Conservation (phyloP, 2,888 invertebrate species). For the Prosopocoilus inquinatus region DNA sequence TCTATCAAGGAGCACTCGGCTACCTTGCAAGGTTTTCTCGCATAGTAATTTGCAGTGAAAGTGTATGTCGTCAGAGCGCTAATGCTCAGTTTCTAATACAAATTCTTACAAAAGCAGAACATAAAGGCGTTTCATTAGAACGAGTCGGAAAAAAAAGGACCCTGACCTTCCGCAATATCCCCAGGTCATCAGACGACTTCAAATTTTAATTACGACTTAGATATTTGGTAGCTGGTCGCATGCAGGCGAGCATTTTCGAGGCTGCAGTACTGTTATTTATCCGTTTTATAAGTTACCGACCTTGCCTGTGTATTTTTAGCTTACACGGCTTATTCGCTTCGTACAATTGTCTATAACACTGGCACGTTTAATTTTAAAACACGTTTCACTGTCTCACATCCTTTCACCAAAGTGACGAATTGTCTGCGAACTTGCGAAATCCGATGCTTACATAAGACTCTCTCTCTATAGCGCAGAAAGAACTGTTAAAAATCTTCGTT, state of each 20-base stretch:
- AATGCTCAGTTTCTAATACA: constrained; percentile 17
- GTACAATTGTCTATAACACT: not conserved
- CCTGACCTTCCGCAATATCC: not conserved
- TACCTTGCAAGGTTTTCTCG: constrained; percentile 29
- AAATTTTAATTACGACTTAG: not conserved
- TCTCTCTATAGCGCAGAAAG: no score
- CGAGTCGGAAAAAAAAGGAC: not conserved
- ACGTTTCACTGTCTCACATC: not conserved
- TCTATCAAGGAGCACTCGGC: constrained; percentile 20
- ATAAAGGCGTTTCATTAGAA: no score
- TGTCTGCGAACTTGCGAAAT: no score
- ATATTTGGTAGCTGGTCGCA: not conserved
- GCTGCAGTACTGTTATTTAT: not conserved
- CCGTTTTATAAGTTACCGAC: not conserved
- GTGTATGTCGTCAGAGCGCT: constrained; percentile 26
- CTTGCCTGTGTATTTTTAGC: not conserved
- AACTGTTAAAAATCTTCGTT: no score
- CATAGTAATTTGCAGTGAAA: constrained; percentile 25
- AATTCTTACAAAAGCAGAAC: not conserved
- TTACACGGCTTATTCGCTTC: not conserved
- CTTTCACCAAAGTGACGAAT: not conserved
- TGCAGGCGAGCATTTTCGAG: not conserved
- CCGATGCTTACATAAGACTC: no score
- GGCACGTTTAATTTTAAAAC: not conserved
- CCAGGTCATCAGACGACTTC: not conserved